Conservation (phyloP, 2,888 invertebrate genomes). For the Eupithecia vulgata region DNA sequence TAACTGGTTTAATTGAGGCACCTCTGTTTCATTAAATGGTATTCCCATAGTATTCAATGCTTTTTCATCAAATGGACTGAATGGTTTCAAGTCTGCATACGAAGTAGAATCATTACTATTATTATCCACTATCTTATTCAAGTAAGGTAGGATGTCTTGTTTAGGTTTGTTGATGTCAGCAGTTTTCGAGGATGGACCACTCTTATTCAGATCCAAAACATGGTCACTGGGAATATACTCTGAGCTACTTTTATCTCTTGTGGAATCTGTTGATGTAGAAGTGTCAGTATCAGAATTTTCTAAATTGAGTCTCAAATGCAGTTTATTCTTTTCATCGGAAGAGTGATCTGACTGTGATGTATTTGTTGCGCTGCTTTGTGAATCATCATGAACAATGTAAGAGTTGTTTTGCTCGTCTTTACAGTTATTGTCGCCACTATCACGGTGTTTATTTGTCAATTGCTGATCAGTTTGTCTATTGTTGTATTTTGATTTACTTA, state of each 20-base stretch:
- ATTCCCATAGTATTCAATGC: conserved; percentile 66
- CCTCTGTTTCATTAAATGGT: conserved; percentile 44
- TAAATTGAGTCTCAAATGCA: conserved; percentile 69
- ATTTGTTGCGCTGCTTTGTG: conserved; percentile 67
- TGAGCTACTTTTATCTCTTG: conserved; percentile 71
- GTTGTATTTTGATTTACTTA: conserved; percentile 55
- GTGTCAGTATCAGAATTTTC: conserved; percentile 80
- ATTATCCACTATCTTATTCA: conserved; percentile 56
- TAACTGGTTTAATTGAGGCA: conserved; percentile 46
- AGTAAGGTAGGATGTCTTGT: conserved; percentile 44
- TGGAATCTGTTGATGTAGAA: conserved; percentile 77
- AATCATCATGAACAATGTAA: conserved; percentile 77
- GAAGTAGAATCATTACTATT: conserved; percentile 78
- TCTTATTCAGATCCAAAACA: conserved; percentile 51
- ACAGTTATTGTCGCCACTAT: conserved; percentile 45
- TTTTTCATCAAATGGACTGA: conserved; percentile 63
- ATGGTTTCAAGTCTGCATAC: conserved; percentile 73
- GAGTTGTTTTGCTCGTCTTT: conserved; percentile 75
- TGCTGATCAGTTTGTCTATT: conserved; percentile 52
- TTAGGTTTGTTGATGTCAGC: conserved; percentile 17
- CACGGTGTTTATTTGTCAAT: conserved; percentile 51
- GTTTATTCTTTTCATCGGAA: conserved; percentile 76
- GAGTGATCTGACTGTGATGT: conserved; percentile 77
- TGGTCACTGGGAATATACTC: conserved; percentile 77
- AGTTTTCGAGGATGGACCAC: conserved; percentile 42